Conservation (phyloP, 1,140 invertebrate species). For the Aphis gossypii region DNA sequence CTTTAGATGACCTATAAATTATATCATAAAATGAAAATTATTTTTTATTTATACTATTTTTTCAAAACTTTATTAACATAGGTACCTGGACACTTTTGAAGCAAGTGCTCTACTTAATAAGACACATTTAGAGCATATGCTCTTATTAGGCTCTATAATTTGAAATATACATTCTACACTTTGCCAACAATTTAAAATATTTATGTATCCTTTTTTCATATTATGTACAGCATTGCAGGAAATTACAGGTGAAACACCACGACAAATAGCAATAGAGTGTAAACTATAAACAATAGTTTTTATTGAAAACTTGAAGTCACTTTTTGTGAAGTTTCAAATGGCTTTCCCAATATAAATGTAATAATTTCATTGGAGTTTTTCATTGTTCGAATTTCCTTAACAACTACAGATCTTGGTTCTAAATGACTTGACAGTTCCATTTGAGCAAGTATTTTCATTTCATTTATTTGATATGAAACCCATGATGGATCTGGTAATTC, state of each 20-base stretch:
- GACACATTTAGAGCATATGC: background rate
- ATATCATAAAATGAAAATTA: background rate
- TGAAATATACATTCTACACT: background rate
- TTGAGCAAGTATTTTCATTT: background rate
- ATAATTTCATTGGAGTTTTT: background rate
- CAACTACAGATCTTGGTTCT: background rate
- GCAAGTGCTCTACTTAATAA: background rate
- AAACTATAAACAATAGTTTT: background rate
- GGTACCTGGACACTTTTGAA: background rate
- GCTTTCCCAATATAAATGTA: background rate
- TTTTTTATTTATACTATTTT: background rate
- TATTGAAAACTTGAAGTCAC: background rate
- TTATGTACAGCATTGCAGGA: background rate
- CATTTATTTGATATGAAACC: background rate
- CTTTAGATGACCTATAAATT: no score
- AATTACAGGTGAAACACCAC: background rate
- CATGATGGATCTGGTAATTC: background rate
- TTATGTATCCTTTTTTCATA: constrained; percentile 4
- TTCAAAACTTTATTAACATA: background rate
- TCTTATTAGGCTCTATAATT: background rate
- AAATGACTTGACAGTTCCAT: background rate
- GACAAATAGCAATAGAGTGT: background rate
- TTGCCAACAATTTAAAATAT: background rate
- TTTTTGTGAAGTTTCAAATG: background rate
- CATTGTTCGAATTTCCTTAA: background rate